Evolutionary conservation across 1,140 invertebrate genomes (phyloP).

Genomic region (Periplaneta americana): DNA sequence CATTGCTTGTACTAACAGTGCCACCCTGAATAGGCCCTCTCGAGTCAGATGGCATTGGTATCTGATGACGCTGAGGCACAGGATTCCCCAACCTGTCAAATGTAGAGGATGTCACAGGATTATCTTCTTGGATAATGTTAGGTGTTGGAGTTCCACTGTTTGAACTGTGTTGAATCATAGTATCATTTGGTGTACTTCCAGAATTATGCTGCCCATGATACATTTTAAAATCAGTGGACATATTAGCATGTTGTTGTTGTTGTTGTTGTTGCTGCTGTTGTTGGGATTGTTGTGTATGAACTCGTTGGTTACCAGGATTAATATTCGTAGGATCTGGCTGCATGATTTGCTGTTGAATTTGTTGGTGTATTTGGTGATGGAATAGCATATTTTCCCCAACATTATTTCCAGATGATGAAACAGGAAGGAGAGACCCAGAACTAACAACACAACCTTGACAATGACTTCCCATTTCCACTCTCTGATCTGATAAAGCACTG

Average conservation of each 20-base stretch:
- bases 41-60: constrained; percentile 38
- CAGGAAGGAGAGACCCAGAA: not conserved
- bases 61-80: not conserved
- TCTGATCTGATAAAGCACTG: constrained; percentile 42
- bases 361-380: constrained; percentile 17
- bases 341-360: constrained; percentile 17
- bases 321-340: constrained; percentile 7
- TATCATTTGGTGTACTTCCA: not conserved
- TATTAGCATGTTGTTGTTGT: constrained; percentile 7
- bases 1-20: constrained; percentile 67
- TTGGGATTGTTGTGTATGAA: too few species aligned
- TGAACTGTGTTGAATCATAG: not conserved
- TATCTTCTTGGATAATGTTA: constrained; percentile 40
- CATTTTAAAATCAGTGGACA: not conserved
- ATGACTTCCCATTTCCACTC: constrained; percentile 20
- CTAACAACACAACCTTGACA: constrained; percentile 37
- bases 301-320: not conserved
- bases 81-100: constrained; percentile 33
- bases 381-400: not conserved
- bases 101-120: constrained; percentile 65
- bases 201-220: not conserved
- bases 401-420: not conserved
- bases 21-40: constrained; percentile 64
- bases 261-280: constrained; percentile 22
- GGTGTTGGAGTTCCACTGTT: not conserved